A percentile compares a stretch with the other conserved stretches of the same genome.
These are phyloP conservation scores for Thalassoma bifasciatum DNA, from an alignment of 2,113 vertebrate species.

Conservation along the genomic window DNA sequence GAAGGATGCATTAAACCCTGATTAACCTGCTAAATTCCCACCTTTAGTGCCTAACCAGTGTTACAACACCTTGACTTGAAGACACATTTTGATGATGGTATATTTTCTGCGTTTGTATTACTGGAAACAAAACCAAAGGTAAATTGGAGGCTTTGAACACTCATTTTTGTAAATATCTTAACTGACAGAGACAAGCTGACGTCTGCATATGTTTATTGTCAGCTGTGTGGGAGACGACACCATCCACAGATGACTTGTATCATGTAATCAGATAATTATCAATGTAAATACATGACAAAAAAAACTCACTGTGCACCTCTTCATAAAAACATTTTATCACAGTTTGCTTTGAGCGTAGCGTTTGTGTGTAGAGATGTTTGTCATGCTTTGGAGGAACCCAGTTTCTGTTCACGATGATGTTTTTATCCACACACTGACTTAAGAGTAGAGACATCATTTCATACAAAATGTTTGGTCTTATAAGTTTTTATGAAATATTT, in stretches of 20 bases:
- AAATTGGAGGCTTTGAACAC: slow-evolving; percentile 48
- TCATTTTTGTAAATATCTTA: slow-evolving; percentile 80
- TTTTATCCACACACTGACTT: slow-evolving; percentile 62
- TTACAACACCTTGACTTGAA: slow-evolving; percentile 75
- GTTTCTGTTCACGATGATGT: slow-evolving; percentile 67
- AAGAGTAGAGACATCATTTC: slow-evolving; percentile 20
- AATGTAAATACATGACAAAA: slow-evolving; percentile 83
- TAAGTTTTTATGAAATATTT: slow-evolving; percentile 45
- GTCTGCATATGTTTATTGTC: slow-evolving; percentile 64
- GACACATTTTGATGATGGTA: slow-evolving; percentile 60
- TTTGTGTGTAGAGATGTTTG: slow-evolving; percentile 77
- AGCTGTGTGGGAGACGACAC: slow-evolving; percentile 58
- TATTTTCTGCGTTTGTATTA: slow-evolving; percentile 71
- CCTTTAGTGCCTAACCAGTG: slow-evolving; percentile 56
- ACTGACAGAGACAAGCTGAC: slow-evolving; percentile 60
- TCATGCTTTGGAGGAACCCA: slow-evolving; percentile 71
- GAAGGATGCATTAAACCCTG: slow-evolving; percentile 10
- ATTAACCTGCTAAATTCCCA: slow-evolving; percentile 33
- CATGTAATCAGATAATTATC: slow-evolving; percentile 41
- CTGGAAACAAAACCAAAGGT: slow-evolving; percentile 75
- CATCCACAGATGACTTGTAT: slow-evolving; percentile 43
- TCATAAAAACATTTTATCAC: slow-evolving; percentile 82
- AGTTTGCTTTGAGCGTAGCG: slow-evolving; percentile 73
- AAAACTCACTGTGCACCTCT: slow-evolving; percentile 86
- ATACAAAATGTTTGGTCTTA: slow-evolving; percentile 59